Percentiles rank a stretch among this genome's conserved stretches.
These are phyloP conservation scores for Euphonia xanthogaster DNA, from an alignment of 2,797 vertebrate species.

Conservation along the genomic window DNA sequence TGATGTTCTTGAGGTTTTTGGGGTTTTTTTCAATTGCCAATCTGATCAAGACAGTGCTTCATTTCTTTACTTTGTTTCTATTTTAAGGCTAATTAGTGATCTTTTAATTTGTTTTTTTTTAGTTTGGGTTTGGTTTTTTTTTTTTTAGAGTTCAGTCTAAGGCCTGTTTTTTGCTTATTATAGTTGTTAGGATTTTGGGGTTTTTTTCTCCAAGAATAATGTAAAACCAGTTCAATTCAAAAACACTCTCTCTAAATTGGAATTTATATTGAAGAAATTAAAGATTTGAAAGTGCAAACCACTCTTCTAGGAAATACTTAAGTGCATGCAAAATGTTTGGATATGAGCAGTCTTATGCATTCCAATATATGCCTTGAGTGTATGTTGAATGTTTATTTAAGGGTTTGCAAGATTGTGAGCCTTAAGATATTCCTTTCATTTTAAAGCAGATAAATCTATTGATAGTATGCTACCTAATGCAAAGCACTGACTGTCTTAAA, in stretches of 20 bases:
- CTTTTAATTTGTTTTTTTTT: background rate
- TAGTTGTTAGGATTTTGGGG: fast-evolving
- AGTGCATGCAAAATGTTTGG: background rate
- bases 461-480: background rate
- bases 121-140: background rate
- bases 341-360: background rate
- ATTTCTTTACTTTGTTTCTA: background rate
- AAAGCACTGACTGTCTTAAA: background rate
- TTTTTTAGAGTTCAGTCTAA: background rate
- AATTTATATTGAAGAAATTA: background rate
- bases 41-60: background rate
- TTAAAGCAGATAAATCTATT: background rate
- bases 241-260: background rate
- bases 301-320: background rate
- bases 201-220: background rate
- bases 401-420: background rate
- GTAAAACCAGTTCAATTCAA: background rate
- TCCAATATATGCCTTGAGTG: background rate
- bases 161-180: background rate
- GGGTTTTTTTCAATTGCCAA: background rate
- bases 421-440: background rate
- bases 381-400: background rate
- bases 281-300: background rate
- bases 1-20: fast-evolving
- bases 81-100: background rate